Base-by-base conservation (phyloP, 2,113 vertebrate species). In the Sceloporus tristichus region DNA sequence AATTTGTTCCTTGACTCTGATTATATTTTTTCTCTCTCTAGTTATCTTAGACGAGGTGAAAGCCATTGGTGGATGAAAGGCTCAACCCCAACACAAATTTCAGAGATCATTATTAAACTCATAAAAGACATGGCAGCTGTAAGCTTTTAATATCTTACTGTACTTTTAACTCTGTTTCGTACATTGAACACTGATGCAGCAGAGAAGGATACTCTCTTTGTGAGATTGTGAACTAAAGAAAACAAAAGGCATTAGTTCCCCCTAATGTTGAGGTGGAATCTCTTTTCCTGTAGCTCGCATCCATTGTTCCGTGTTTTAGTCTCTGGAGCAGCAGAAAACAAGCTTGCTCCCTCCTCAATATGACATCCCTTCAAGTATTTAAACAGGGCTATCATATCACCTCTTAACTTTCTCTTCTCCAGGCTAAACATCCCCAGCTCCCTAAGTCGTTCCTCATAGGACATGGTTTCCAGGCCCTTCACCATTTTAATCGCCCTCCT, bases 21-120 rank as follows among this genome's bases (percentile, higher is more conserved):
- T 77, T 76, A 65, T 8, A 85, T 21, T 40, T 81, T 91, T 23
- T 92, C 84, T 65, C 79, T 93, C 79, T 90, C 78, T 95, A 99
- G 98, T 94, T 99, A 99, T 78, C 98, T 99, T 92, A 97, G 98
- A 53, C 97, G 98, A 95, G 98, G 99, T 79, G 98, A 99, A 97
- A 99, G 98, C 94, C 99, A 99, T 90, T 99, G 99, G 99, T 99
- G 99, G 99, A 99, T 99, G 98, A 99, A 99, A 90, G 99, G 99
- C 81, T 99, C 99, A 85, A 99, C 98, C 59, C 99, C 99, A 85
- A 98, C 99, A 2, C 99, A 99, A 94, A 99, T 99, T 87, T 98
- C 99, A 79, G 99, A 99, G 94, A 99, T 99, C 94, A 99, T 99
- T 94, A 99, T 99, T 95, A 99, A 99, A 92, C 97, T 99, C 87